A percentile compares a stretch with the other conserved stretches of the same genome.
Evolutionary conservation across 2,113 vertebrate genomes (phyloP).

Genomic region (Pteruthius melanotis): DNA sequence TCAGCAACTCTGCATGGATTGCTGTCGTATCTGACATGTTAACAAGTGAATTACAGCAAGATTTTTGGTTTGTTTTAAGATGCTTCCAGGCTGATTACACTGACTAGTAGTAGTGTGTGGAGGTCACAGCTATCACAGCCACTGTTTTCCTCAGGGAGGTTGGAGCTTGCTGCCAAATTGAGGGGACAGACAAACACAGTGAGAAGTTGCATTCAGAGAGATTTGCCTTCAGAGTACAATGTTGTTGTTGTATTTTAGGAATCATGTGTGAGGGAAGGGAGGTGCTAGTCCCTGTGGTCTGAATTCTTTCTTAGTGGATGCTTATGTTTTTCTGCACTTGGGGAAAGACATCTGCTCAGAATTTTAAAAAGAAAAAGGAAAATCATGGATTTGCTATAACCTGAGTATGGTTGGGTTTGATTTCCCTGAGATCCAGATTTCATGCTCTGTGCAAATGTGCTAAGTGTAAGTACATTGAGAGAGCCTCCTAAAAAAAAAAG

Average conservation of each 20-base stretch:
- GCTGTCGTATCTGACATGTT: background rate
- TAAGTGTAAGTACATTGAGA: background rate
- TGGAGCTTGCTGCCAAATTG: background rate
- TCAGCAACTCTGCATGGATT: background rate
- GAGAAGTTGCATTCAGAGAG: background rate
- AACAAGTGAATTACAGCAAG: background rate
- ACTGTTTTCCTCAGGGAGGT: background rate
- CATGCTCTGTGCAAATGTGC: background rate
- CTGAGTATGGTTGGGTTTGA: background rate
- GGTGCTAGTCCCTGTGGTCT: background rate
- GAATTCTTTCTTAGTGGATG: background rate
- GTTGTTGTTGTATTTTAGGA: background rate
- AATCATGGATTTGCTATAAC: background rate
- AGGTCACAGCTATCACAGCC: background rate
- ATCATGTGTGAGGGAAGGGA: background rate
- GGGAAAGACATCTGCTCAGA: background rate
- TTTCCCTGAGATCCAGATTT: background rate
- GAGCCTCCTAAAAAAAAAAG: background rate
- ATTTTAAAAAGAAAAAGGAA: background rate
- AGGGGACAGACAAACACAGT: background rate
- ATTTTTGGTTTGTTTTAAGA: background rate
- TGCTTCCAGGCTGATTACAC: background rate
- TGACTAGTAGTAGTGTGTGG: background rate
- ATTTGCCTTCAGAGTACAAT: background rate
- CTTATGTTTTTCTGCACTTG: background rate